A percentile compares a stretch with the other conserved stretches of the same genome.
Evolutionary conservation across 2,797 vertebrate genomes (phyloP).

Genomic region (Sebastes nivosus): DNA sequence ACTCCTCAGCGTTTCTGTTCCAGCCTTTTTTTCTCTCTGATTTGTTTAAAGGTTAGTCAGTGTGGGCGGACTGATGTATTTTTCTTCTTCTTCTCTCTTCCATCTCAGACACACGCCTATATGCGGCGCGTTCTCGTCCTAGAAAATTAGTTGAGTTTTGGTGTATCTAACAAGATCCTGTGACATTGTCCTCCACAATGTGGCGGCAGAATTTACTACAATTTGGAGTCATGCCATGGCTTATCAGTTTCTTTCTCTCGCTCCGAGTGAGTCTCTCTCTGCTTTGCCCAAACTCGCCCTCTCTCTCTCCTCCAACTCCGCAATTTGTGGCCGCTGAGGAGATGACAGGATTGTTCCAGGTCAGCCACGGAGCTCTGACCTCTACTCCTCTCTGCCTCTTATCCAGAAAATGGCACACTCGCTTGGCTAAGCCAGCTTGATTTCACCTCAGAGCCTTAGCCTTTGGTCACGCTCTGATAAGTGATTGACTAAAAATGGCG

Average conservation of each 20-base stretch:
- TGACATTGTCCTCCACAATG: neutral
- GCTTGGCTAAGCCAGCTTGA: constrained; percentile 40
- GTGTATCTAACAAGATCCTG: neutral
- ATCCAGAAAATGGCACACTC: constrained; percentile 38
- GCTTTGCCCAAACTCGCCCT: neutral
- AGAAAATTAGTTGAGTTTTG: constrained; percentile 6
- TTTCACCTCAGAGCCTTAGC: constrained; percentile 47
- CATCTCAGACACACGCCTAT: constrained; percentile 4
- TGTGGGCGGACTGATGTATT: neutral
- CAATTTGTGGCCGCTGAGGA: constrained; percentile 25
- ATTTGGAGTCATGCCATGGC: neutral
- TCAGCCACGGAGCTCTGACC: constrained; percentile 48
- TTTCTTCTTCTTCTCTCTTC: neutral
- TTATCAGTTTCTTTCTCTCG: neutral
- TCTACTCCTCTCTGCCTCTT: constrained; percentile 33
- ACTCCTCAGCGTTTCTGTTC: neutral
- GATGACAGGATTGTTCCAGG: constrained; percentile 62
- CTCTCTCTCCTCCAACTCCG: neutral
- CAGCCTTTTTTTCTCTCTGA: neutral
- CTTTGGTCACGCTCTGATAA: constrained; percentile 59
- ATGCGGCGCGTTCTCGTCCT: neutral
- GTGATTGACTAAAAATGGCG: constrained; percentile 50
- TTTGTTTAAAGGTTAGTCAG: constrained; percentile 36
- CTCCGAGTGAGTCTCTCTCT: neutral
- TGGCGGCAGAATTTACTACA: neutral